A percentile compares a stretch with the other conserved stretches of the same genome.
phyloP scores from a whole-genome alignment of 1,140 invertebrate genomes.

The Drosophila biarmipes region DNA sequence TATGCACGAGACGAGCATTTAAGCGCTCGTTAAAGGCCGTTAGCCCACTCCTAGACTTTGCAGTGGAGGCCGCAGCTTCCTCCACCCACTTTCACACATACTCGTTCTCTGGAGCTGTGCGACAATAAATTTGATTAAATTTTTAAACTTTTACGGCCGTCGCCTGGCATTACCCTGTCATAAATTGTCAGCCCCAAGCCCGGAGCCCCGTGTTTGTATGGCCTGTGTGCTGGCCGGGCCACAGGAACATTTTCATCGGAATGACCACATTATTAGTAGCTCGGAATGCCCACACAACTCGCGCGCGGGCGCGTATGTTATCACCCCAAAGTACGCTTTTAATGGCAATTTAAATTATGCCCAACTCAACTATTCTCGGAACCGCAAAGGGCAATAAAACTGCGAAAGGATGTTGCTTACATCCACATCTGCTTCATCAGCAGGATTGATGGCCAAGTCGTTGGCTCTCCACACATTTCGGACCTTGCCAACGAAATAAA shows the following conservation, averaged over 20 bases:
- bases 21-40: conserved; percentile 67
- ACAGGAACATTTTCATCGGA: not conserved
- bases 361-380: conserved; percentile 2
- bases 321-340: conserved; percentile 20
- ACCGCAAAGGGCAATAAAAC: not conserved
- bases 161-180: conserved; percentile 21
- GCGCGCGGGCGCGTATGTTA: conserved; percentile 36
- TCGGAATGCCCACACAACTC: conserved; percentile 19
- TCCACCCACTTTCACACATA: conserved; percentile 44
- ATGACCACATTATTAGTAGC: conserved; percentile 15
- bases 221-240: not conserved
- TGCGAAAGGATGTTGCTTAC: not conserved
- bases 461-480: too few relatives aligned
- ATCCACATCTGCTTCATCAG: not conserved
- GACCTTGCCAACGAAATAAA: too few relatives aligned
- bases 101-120: conserved; percentile 10
- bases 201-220: not conserved
- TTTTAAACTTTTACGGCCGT: conserved; percentile 27
- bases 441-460: too few relatives aligned
- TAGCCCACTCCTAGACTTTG: conserved; percentile 12
- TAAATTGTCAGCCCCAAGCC: conserved; percentile 16
- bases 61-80: too few relatives aligned
- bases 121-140: conserved; percentile 70
- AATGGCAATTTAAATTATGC: conserved; percentile 18
- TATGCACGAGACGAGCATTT: conserved; percentile 65